Percentiles rank a stretch among this genome's conserved stretches.
phyloP scores from a whole-genome alignment of 2,888 invertebrate genomes.

The Nycteola revayana region DNA sequence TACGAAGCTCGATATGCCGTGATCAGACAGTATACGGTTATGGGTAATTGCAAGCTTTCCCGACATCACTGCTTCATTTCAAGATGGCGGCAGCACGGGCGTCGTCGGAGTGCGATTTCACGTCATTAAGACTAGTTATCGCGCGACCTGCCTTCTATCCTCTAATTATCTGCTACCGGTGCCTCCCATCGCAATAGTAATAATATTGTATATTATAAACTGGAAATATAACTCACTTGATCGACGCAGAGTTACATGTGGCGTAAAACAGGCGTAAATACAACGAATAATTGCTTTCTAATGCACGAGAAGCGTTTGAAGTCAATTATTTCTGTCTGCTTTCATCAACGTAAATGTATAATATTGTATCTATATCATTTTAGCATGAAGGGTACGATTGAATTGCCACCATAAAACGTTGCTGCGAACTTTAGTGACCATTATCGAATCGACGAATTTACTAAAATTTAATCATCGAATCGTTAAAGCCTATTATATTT shows the following conservation, averaged over 20 bases:
- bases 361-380: no score
- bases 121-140: constrained; percentile 76
- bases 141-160: constrained; percentile 65
- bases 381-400: no score
- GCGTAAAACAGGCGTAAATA: constrained; percentile 41
- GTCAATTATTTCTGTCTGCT: constrained; percentile 20
- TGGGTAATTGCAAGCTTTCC: constrained; percentile 64
- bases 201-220: constrained; percentile 70
- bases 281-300: constrained; percentile 43
- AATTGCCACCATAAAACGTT: no score
- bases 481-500: no score
- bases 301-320: constrained; percentile 27
- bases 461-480: no score
- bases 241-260: constrained; percentile 39
- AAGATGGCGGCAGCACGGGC: constrained; percentile 65
- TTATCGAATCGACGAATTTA: no score
- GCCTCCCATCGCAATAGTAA: constrained; percentile 53
- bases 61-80: constrained; percentile 52
- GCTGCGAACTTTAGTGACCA: no score
- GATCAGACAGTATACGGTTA: constrained; percentile 31
- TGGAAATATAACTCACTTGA: constrained; percentile 52
- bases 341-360: constrained; percentile 14
- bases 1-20: constrained; percentile 24
- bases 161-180: constrained; percentile 69
- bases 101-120: constrained; percentile 52